These are phyloP conservation scores for Drosophila nannoptera DNA, from an alignment of 1,140 invertebrate genomes.

Conservation along the genomic window DNA sequence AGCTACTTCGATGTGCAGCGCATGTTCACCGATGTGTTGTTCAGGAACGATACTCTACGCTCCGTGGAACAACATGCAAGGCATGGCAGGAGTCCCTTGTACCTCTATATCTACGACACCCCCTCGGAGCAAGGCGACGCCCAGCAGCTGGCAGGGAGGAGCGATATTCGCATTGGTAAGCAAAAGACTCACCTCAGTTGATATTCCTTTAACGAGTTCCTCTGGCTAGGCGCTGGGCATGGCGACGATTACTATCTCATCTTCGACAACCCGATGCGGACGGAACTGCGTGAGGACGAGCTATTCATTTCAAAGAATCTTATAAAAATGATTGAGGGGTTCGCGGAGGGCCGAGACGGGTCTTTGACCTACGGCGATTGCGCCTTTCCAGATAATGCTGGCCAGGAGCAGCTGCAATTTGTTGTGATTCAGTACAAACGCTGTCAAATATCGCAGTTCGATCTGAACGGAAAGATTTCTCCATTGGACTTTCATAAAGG, in stretches of 20 bases:
- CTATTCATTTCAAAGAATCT: slow-evolving; percentile 34
- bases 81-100: slow-evolving; percentile 33
- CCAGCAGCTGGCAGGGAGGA: slow-evolving; percentile 16
- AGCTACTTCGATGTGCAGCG: slow-evolving; percentile 43
- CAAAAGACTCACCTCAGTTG: neutral
- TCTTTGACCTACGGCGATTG: slow-evolving; percentile 9
- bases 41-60: slow-evolving; percentile 35
- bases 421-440: slow-evolving; percentile 18
- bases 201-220: neutral
- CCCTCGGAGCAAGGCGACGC: slow-evolving; percentile 26
- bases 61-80: slow-evolving; percentile 34
- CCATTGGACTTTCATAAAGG: too few relatives aligned
- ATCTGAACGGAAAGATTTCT: too few relatives aligned
- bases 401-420: slow-evolving; percentile 25
- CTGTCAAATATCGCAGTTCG: neutral
- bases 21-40: slow-evolving; percentile 53
- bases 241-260: slow-evolving; percentile 53
- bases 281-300: slow-evolving; percentile 29
- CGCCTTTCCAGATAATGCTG: slow-evolving; percentile 19
- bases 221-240: slow-evolving; percentile 43
- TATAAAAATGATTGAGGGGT: slow-evolving; percentile 42
- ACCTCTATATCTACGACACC: slow-evolving; percentile 51
- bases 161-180: slow-evolving; percentile 25
- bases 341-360: slow-evolving; percentile 19
- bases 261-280: slow-evolving; percentile 6